Evolutionary conservation across 2,113 vertebrate genomes (phyloP).

Genomic region (Cavia porcellus): DNA sequence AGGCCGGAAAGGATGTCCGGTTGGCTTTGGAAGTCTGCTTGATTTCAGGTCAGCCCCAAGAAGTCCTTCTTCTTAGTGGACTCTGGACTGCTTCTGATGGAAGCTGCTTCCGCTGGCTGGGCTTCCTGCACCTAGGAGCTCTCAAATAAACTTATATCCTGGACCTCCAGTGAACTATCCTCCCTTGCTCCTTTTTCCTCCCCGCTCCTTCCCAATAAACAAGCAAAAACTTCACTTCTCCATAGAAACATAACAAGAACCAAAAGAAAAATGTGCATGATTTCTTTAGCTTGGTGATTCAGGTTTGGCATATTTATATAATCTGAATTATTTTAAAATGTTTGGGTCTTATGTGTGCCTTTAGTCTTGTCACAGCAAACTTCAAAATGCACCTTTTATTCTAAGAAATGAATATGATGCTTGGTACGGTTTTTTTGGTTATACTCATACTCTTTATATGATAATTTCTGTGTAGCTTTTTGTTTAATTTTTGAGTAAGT

Average conservation of each 20-base stretch:
- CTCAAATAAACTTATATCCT: background rate
- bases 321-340: constrained; percentile 49
- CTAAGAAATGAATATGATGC: background rate
- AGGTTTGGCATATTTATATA: background rate
- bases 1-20: background rate
- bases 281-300: background rate
- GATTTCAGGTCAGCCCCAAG: background rate
- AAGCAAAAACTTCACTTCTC: background rate
- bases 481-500: constrained; percentile 19
- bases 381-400: constrained; percentile 40
- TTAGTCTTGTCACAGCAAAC: background rate
- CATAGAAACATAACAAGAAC: background rate
- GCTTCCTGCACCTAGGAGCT: background rate
- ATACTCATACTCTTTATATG: background rate
- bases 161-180: background rate
- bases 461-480: constrained; percentile 28
- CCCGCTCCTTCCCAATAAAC: background rate
- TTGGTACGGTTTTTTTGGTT: constrained; percentile 49
- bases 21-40: background rate
- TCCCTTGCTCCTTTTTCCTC: background rate
- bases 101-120: background rate
- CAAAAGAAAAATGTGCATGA: background rate
- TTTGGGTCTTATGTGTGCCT: background rate
- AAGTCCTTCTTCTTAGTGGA: background rate
- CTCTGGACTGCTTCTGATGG: background rate